phyloP scores from a whole-genome alignment of 2,888 invertebrate species.

The Unio pictorum region DNA sequence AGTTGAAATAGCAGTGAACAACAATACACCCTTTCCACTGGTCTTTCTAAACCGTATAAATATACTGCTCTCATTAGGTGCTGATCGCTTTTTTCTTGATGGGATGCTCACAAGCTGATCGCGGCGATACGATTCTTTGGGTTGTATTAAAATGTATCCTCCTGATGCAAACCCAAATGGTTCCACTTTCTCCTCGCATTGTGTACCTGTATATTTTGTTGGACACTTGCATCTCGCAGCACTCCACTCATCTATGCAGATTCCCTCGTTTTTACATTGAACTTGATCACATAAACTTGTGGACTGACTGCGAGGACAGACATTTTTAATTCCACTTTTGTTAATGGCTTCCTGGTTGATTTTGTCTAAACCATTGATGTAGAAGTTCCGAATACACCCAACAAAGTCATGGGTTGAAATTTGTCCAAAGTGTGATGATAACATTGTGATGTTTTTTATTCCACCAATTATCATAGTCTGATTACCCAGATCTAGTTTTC shows the following conservation, averaged over 20 bases:
- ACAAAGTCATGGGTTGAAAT: slow-evolving; percentile 93
- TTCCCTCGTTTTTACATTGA: slow-evolving; percentile 78
- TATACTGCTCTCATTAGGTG: slow-evolving; percentile 77
- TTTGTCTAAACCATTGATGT: slow-evolving; percentile 82
- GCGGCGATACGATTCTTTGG: slow-evolving; percentile 84
- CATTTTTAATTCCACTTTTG: slow-evolving; percentile 81
- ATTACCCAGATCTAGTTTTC: slow-evolving; percentile 26
- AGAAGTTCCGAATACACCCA: slow-evolving; percentile 93
- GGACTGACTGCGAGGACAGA: slow-evolving; percentile 80
- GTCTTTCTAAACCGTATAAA: slow-evolving; percentile 87
- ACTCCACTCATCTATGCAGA: slow-evolving; percentile 90
- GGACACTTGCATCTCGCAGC: slow-evolving; percentile 78
- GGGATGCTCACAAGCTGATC: slow-evolving; percentile 81
- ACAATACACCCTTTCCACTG: slow-evolving; percentile 83
- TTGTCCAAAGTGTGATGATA: slow-evolving; percentile 92
- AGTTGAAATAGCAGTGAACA: slow-evolving; percentile 88
- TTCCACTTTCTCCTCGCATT: slow-evolving; percentile 85
- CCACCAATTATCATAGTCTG: slow-evolving; percentile 85
- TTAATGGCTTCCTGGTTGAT: slow-evolving; percentile 59
- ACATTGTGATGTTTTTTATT: slow-evolving; percentile 84
- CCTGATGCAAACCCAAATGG: slow-evolving; percentile 85
- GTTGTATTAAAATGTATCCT: slow-evolving; percentile 83
- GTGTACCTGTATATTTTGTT: slow-evolving; percentile 80
- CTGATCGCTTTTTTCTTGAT: slow-evolving; percentile 12
- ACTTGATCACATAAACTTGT: slow-evolving; percentile 56